These are phyloP conservation scores for Varecia variegata DNA, from an alignment of 2,797 vertebrate genomes.

Conservation along the genomic window DNA sequence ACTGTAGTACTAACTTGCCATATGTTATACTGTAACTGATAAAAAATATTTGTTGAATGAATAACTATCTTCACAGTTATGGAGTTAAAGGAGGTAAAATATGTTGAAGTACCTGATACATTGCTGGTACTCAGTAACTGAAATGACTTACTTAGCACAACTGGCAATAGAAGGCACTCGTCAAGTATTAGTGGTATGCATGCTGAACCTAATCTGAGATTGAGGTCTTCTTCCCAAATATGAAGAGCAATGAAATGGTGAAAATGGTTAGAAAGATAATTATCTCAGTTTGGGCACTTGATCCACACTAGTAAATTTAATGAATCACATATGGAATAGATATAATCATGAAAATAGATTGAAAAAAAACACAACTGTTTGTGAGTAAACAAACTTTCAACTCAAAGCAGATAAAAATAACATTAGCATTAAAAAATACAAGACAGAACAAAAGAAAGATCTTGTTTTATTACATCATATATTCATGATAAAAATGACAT, in stretches of 20 bases:
- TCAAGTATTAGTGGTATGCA: background rate
- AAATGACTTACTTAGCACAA: background rate
- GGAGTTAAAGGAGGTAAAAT: background rate
- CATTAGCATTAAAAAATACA: background rate
- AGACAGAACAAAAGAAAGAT: background rate
- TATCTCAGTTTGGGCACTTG: background rate
- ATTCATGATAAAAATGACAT: slow-evolving; percentile 29
- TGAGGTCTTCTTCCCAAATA: background rate
- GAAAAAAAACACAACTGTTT: slow-evolving; percentile 11
- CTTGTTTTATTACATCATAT: slow-evolving; percentile 11
- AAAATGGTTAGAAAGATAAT: slow-evolving; percentile 47
- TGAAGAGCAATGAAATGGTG: background rate
- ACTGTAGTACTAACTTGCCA: background rate
- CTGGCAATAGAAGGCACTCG: background rate
- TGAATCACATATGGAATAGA: background rate
- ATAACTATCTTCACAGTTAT: background rate
- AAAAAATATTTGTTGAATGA: slow-evolving; percentile 20
- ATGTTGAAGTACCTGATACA: background rate
- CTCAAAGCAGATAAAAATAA: slow-evolving; percentile 22
- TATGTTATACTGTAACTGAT: background rate
- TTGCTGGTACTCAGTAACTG: background rate
- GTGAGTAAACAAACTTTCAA: background rate
- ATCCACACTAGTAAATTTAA: background rate
- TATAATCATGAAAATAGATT: background rate
- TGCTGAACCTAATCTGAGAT: background rate